Percentiles rank a stretch among this genome's conserved stretches.
phyloP scores from a whole-genome alignment of 2,888 invertebrate genomes.

The Pharmacophagus antenor region DNA sequence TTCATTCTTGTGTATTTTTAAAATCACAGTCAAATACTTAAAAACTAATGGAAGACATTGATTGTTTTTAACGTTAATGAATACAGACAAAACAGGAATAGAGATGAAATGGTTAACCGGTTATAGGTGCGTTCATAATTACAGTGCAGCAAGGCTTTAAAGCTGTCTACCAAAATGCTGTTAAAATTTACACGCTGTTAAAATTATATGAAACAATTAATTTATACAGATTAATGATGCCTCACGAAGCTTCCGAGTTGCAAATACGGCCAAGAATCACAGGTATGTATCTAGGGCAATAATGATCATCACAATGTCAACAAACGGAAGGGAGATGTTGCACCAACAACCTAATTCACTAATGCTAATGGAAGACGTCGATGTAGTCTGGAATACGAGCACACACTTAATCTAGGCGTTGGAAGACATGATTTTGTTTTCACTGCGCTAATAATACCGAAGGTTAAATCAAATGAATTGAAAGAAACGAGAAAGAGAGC shows the following conservation, averaged over 20 bases:
- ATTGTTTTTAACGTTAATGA: slow-evolving; percentile 48
- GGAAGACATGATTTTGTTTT: slow-evolving; percentile 81
- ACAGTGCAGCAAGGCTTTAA: slow-evolving; percentile 75
- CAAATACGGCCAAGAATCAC: slow-evolving; percentile 44
- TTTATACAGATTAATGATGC: slow-evolving; percentile 46
- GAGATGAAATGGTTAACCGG: slow-evolving; percentile 52
- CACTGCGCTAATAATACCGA: slow-evolving; percentile 67
- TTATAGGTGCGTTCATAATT: slow-evolving; percentile 67
- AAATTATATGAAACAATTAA: slow-evolving; percentile 54
- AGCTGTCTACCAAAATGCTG: slow-evolving; percentile 79
- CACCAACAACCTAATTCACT: slow-evolving; percentile 56
- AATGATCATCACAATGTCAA: slow-evolving; percentile 47
- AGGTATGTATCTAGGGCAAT: slow-evolving; percentile 34
- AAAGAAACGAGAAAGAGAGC: slow-evolving; percentile 38
- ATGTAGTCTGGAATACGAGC: slow-evolving; percentile 50
- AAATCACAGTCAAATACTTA: slow-evolving; percentile 69
- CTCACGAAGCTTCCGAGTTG: slow-evolving; percentile 42
- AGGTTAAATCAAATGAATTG: slow-evolving; percentile 40
- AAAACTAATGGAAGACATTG: slow-evolving; percentile 70
- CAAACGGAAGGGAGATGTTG: slow-evolving; percentile 40
- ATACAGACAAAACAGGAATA: slow-evolving; percentile 35
- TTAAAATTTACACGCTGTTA: slow-evolving; percentile 63
- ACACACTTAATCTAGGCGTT: slow-evolving; percentile 67
- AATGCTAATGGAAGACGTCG: slow-evolving; percentile 76
- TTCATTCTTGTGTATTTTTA: slow-evolving; percentile 47